A percentile compares a stretch with the other conserved stretches of the same genome.
Evolutionary conservation across 2,888 invertebrate genomes (phyloP).

Genomic region (Troglohyphantes excavatus): DNA sequence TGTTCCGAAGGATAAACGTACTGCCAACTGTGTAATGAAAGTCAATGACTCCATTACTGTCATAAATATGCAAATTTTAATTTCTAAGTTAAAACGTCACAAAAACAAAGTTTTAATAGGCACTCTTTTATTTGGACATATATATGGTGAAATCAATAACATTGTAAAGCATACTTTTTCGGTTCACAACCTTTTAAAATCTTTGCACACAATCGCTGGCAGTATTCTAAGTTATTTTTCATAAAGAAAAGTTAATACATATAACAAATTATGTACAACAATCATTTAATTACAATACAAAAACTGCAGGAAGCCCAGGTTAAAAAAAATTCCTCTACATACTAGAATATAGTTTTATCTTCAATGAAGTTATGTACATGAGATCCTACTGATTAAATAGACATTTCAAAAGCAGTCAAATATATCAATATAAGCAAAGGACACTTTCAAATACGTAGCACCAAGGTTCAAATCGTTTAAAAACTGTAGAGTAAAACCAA

Average conservation of each 20-base stretch:
- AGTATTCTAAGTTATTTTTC: background rate
- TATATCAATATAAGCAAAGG: constrained; percentile 39
- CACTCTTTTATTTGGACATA: constrained; percentile 67
- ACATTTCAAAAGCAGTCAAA: constrained; percentile 18
- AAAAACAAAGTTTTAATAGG: background rate
- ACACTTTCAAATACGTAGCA: constrained; percentile 69
- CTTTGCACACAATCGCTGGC: background rate
- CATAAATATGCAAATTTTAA: too few species aligned
- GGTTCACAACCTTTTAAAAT: constrained; percentile 14
- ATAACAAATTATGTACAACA: constrained; percentile 22
- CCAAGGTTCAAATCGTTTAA: constrained; percentile 19
- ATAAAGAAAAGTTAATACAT: constrained; percentile 17
- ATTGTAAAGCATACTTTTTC: background rate
- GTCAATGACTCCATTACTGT: too few species aligned
- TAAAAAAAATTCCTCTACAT: constrained; percentile 64
- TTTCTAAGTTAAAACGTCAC: background rate
- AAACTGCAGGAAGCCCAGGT: constrained; percentile 68
- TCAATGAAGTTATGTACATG: constrained; percentile 44
- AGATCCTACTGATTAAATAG: constrained; percentile 20
- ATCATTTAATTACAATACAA: constrained; percentile 48
- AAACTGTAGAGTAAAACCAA: background rate
- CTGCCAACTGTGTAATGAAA: too few species aligned
- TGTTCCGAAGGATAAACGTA: too few species aligned
- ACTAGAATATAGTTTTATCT: constrained; percentile 17
- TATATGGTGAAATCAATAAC: constrained; percentile 25